A percentile compares a stretch with the other conserved stretches of the same genome.
Conservation (phyloP, 1,140 invertebrate species). For the Pseudobourletiella spinata region DNA sequence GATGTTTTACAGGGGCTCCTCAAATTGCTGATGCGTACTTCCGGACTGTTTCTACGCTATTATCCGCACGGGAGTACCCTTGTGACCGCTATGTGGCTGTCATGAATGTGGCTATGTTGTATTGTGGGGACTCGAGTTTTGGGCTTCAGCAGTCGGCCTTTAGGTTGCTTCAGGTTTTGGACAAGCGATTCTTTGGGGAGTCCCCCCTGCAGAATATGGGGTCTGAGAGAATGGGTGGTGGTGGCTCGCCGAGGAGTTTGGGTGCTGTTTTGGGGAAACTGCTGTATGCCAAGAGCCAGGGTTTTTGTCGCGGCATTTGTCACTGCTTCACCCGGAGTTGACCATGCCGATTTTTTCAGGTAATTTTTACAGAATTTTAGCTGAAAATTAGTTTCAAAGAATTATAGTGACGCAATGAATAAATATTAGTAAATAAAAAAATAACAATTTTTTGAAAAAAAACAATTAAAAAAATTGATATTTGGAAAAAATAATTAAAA, state of each 20-base stretch:
- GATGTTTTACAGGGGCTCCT: too few species aligned
- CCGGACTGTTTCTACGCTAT: conserved; percentile 88
- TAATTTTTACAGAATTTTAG: conserved; percentile 49
- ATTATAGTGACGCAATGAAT: too few species aligned
- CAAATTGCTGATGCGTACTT: too few species aligned
- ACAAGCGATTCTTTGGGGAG: conserved; percentile 87
- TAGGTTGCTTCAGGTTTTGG: conserved; percentile 85
- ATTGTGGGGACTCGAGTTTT: conserved; percentile 86
- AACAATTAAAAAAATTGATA: too few species aligned
- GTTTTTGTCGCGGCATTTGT: conserved; percentile 84
- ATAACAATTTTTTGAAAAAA: too few species aligned
- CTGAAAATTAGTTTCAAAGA: too few species aligned
- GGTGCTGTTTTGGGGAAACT: conserved; percentile 65
- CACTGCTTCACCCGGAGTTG: conserved; percentile 86
- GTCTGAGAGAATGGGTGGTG: not conserved
- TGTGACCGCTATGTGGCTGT: conserved; percentile 97
- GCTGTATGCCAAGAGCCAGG: conserved; percentile 47
- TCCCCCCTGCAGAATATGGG: conserved; percentile 41
- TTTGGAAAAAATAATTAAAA: too few species aligned
- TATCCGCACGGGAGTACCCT: conserved; percentile 93
- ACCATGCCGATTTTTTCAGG: conserved; percentile 99
- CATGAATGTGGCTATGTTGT: conserved; percentile 93
- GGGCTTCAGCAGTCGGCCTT: conserved; percentile 84
- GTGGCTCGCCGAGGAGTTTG: conserved; percentile 46
- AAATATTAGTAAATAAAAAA: too few species aligned